These are phyloP conservation scores for Bos javanicus DNA, from an alignment of 2,113 vertebrate species.

Conservation along the genomic window DNA sequence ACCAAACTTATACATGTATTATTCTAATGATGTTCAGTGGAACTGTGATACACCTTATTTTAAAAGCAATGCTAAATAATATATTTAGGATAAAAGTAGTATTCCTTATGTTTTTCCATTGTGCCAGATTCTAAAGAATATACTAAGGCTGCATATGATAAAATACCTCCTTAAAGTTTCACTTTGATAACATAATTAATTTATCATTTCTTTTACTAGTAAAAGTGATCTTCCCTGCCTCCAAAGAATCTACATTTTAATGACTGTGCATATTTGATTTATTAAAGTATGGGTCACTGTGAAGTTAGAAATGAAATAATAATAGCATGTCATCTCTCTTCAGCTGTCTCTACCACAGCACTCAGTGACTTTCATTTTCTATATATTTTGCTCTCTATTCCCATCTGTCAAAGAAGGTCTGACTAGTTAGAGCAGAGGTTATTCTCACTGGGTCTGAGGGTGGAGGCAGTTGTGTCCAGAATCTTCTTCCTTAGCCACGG, in stretches of 20 bases:
- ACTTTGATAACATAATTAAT: neutral
- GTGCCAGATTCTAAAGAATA: neutral
- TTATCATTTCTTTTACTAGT: neutral
- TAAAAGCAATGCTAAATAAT: neutral
- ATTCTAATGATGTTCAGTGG: neutral
- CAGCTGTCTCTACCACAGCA: neutral
- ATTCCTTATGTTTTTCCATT: neutral
- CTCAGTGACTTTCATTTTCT: neutral
- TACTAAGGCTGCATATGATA: neutral
- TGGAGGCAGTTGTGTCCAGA: conserved; percentile 51
- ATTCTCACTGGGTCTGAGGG: neutral
- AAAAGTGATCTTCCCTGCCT: neutral
- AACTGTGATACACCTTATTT: neutral
- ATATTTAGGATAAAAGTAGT: neutral
- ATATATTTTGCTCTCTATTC: neutral
- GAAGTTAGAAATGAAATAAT: neutral
- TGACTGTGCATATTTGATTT: neutral
- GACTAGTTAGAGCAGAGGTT: conserved; percentile 30
- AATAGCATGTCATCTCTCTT: neutral
- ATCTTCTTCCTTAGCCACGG: conserved; percentile 56
- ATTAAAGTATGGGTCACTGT: neutral
- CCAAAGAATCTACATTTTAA: neutral
- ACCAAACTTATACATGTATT: neutral
- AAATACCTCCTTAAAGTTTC: neutral
- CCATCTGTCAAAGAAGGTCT: conserved; percentile 23